phyloP scores from a whole-genome alignment of 2,113 vertebrate species.

The Perca schrenkii region DNA sequence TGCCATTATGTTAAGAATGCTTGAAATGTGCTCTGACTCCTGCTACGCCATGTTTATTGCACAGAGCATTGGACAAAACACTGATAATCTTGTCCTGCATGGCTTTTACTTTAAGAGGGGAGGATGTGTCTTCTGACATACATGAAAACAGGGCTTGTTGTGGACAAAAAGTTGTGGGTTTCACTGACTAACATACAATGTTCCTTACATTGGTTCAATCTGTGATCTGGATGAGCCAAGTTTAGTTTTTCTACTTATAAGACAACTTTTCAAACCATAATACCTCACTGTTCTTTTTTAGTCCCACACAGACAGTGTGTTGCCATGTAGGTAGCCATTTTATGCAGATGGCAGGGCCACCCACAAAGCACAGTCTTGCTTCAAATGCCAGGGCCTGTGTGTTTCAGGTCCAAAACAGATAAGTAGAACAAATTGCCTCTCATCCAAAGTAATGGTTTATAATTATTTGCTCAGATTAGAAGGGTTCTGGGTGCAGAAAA shows the following conservation, averaged over 20 bases:
- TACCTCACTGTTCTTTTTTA: background rate
- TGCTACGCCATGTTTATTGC: background rate
- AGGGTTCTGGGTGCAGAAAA: constrained; percentile 39
- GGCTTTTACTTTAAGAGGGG: background rate
- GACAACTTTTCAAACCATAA: constrained; percentile 3
- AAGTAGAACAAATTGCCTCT: constrained; percentile 74
- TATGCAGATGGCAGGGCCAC: constrained; percentile 29
- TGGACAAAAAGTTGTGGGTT: constrained; percentile 5
- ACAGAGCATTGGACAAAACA: background rate
- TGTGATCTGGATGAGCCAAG: background rate
- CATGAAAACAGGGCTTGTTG: background rate
- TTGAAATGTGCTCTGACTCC: too few species aligned
- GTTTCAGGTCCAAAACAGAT: constrained; percentile 47
- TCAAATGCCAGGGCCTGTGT: constrained; percentile 53
- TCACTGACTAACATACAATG: background rate
- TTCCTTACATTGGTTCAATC: background rate
- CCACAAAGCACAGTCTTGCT: constrained; percentile 25
- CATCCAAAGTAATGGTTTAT: constrained; percentile 68
- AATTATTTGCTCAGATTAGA: constrained; percentile 75
- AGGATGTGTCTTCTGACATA: background rate
- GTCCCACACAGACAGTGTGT: background rate
- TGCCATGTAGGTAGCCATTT: constrained; percentile 20
- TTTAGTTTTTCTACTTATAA: constrained; percentile 1
- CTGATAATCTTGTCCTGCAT: background rate
- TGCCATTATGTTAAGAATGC: too few species aligned